Conservation (phyloP, 1,140 invertebrate genomes). For the Pseudachorutes palmiensis region DNA sequence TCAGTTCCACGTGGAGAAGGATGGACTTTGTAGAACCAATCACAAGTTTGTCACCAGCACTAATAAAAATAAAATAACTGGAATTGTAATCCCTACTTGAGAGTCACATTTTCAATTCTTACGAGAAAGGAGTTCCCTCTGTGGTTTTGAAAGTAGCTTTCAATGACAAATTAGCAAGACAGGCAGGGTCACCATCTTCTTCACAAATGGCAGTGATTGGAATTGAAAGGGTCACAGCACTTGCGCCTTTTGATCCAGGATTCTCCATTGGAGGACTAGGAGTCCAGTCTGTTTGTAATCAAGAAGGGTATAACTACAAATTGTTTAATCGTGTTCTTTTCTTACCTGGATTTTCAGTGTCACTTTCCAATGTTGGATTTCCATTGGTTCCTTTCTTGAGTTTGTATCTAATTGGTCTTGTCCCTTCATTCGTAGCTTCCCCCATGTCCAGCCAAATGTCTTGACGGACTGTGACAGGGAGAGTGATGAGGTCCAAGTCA, state of each 20-base stretch:
- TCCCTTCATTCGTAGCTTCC: background rate
- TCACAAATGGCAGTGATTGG: constrained; percentile 14
- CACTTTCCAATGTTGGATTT: background rate
- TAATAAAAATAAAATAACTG: background rate
- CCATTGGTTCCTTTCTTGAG: background rate
- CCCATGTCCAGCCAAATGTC: background rate
- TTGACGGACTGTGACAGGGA: constrained; percentile 8
- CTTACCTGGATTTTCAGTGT: background rate
- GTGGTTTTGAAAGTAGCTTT: background rate
- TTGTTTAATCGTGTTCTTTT: background rate
- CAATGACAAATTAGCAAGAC: constrained; percentile 1
- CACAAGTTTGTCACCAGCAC: background rate
- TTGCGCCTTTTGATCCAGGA: background rate
- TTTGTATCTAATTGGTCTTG: background rate
- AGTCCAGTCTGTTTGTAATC: background rate
- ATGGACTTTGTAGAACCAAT: constrained; percentile 10
- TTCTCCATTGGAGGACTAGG: background rate
- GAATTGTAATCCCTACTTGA: background rate
- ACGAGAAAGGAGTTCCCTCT: background rate
- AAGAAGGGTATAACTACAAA: background rate
- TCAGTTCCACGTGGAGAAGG: background rate
- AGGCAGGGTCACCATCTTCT: constrained; percentile 14
- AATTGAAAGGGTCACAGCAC: background rate
- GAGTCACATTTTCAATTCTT: background rate
- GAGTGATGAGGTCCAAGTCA: background rate